phyloP scores from a whole-genome alignment of 1,140 invertebrate genomes.

The Polypedilum pembai region DNA sequence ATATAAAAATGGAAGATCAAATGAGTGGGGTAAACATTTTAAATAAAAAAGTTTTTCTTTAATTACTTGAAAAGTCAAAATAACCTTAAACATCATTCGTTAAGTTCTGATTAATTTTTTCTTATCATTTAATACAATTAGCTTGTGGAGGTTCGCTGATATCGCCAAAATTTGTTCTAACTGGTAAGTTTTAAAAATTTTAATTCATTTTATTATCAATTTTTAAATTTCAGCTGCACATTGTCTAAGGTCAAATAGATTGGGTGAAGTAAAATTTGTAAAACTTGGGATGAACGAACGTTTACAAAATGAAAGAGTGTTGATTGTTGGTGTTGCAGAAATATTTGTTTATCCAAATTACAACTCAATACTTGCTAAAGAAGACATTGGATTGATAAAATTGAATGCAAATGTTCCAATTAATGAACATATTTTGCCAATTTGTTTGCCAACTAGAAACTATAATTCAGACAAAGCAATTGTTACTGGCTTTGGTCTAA shows the following conservation, averaged over 20 bases:
- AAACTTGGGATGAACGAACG: too few species aligned
- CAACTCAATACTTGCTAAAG: neutral
- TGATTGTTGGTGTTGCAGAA: neutral
- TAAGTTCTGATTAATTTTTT: neutral
- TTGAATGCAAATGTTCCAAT: neutral
- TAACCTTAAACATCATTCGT: too few species aligned
- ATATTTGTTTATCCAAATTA: neutral
- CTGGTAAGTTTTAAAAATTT: neutral
- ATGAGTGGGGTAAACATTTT: neutral
- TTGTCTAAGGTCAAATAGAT: neutral
- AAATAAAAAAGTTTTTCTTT: too few species aligned
- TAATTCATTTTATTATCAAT: neutral
- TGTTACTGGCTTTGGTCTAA: neutral
- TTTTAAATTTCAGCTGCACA: neutral
- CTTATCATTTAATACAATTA: neutral
- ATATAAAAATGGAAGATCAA: neutral
- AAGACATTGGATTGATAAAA: neutral
- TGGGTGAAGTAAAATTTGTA: too few species aligned
- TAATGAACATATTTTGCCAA: neutral
- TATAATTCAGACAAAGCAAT: neutral
- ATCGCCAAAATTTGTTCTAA: neutral
- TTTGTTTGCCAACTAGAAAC: neutral
- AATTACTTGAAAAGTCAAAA: too few species aligned
- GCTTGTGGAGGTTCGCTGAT: neutral
- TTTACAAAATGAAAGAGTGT: neutral